phyloP scores from a whole-genome alignment of 2,888 invertebrate genomes.

The Piscicola geometra region DNA sequence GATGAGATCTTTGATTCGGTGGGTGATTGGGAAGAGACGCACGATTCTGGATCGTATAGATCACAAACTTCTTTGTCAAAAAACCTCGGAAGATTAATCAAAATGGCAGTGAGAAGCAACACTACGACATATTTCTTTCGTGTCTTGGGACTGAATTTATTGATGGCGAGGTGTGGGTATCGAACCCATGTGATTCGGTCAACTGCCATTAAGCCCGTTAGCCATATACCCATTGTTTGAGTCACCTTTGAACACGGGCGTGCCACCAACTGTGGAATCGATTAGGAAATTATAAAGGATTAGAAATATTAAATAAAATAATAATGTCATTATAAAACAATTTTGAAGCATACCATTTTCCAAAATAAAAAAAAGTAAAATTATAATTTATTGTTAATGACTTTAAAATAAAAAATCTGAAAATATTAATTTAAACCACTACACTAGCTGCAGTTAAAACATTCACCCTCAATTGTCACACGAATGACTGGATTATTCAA shows the following conservation, averaged over 20 bases:
- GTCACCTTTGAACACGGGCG: slow-evolving; percentile 41
- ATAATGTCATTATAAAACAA: no score
- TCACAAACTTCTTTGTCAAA: slow-evolving; percentile 39
- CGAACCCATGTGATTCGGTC: slow-evolving; percentile 43
- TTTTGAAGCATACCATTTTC: no score
- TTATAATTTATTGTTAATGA: no score
- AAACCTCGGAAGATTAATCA: slow-evolving; percentile 41
- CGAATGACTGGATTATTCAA: no score
- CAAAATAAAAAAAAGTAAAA: no score
- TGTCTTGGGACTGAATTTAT: slow-evolving; percentile 35
- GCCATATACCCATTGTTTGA: slow-evolving; percentile 43
- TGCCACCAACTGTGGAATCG: slow-evolving; percentile 39
- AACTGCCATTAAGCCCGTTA: slow-evolving; percentile 43
- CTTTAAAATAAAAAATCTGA: no score
- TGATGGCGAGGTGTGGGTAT: slow-evolving; percentile 38
- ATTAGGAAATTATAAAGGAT: no score
- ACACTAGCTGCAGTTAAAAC: no score
- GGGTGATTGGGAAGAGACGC: background rate
- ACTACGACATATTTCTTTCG: slow-evolving; percentile 32
- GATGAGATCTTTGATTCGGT: no score
- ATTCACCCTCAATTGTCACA: no score
- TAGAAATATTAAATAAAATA: no score
- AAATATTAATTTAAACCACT: no score
- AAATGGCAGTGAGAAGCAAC: slow-evolving; percentile 38
- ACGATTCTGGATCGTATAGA: slow-evolving; percentile 28